Percentiles rank a stretch among this genome's conserved stretches.
These are phyloP conservation scores for Danio aesculapii DNA, from an alignment of 2,797 vertebrate species.

Conservation along the genomic window DNA sequence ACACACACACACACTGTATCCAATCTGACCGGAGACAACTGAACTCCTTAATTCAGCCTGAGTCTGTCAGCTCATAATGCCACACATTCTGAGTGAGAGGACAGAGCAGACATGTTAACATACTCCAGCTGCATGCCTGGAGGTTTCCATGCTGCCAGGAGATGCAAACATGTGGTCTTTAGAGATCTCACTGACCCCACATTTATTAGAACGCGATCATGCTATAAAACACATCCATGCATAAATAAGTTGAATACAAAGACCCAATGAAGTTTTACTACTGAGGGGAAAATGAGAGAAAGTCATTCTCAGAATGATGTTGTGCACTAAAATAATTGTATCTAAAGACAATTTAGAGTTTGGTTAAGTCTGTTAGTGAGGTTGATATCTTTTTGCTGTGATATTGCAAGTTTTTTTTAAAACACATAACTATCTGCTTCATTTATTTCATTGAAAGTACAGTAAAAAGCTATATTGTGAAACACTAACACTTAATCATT, in stretches of 20 bases:
- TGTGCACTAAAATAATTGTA: neutral
- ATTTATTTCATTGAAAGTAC: neutral
- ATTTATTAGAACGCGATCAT: neutral
- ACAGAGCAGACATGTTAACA: constrained; percentile 16
- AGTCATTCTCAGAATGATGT: neutral
- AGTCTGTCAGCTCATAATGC: constrained; percentile 6
- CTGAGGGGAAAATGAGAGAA: neutral
- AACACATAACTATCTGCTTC: neutral
- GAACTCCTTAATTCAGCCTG: constrained; percentile 9
- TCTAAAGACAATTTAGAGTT: neutral
- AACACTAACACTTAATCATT: neutral
- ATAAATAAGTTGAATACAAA: neutral
- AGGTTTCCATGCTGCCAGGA: constrained; percentile 23
- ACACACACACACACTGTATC: neutral
- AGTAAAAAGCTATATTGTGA: neutral
- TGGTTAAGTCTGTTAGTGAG: neutral
- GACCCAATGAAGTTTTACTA: neutral
- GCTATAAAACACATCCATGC: neutral
- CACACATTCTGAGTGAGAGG: constrained; percentile 12
- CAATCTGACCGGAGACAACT: constrained; percentile 3
- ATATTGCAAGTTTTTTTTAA: neutral
- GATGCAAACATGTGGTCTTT: constrained; percentile 3
- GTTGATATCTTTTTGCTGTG: neutral
- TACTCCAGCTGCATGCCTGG: neutral
- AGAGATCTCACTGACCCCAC: constrained; percentile 3